phyloP scores from a whole-genome alignment of 2,797 vertebrate genomes.

The Myiothlypis chrysogaster region DNA sequence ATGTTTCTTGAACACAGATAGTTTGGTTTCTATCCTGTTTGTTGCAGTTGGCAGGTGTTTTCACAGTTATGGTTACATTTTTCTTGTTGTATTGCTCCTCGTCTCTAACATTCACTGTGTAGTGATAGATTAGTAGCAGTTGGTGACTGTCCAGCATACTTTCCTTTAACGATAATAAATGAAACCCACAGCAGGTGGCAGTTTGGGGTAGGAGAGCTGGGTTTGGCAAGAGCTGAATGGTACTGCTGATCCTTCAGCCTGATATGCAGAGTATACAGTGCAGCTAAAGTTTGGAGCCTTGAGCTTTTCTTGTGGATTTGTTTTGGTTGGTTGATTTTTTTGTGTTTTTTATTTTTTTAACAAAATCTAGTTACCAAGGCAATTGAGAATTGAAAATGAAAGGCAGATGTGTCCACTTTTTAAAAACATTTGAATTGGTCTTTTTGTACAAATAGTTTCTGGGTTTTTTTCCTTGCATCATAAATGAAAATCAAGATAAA shows the following conservation, averaged over 20 bases:
- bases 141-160: background rate
- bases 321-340: background rate
- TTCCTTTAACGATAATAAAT: conserved; percentile 10
- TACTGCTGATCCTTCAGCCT: conserved; percentile 50
- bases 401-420: background rate
- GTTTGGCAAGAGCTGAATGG: conserved; percentile 13
- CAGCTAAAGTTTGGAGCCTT: background rate
- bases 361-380: conserved; percentile 76
- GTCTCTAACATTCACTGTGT: background rate
- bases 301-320: background rate
- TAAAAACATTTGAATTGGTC: conserved; percentile 26
- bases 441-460: background rate
- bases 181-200: conserved; percentile 3
- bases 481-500: background rate
- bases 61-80: background rate
- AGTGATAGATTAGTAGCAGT: background rate
- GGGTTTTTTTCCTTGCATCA: background rate
- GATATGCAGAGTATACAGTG: conserved; percentile 24
- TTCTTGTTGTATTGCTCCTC: background rate
- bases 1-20: background rate
- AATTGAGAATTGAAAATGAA: conserved; percentile 71
- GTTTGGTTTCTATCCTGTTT: background rate
- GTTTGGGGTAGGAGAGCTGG: background rate
- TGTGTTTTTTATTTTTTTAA: conserved; percentile 15
- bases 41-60: background rate